phyloP scores from a whole-genome alignment of 2,113 vertebrate genomes.

The Actenoides lindsayi region DNA sequence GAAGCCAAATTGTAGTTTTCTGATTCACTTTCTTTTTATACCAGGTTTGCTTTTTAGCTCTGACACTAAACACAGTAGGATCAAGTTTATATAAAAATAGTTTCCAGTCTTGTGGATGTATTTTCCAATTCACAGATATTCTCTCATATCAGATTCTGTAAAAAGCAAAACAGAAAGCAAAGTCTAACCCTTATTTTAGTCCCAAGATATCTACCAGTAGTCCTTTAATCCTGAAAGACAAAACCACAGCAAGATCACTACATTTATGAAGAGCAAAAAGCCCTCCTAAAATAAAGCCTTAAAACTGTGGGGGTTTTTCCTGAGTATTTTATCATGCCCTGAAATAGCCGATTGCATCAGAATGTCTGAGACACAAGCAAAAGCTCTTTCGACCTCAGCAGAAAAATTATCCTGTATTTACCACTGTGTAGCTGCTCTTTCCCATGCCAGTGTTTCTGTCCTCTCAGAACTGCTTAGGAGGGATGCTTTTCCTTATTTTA shows the following conservation, averaged over 20 bases:
- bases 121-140: slow-evolving; percentile 4
- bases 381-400: not conserved
- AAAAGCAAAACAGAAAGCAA: slow-evolving; percentile 4
- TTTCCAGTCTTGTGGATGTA: not conserved
- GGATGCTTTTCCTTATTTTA: not conserved
- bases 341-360: not conserved
- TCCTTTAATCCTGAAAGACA: slow-evolving; percentile 21
- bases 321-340: not conserved
- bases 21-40: not conserved
- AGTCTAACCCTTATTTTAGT: not conserved
- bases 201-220: not conserved
- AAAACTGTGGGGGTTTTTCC: not conserved
- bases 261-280: not conserved
- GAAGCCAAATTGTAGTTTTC: not conserved
- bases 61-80: not conserved
- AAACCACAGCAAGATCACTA: not conserved
- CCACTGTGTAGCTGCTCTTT: not conserved
- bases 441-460: not conserved
- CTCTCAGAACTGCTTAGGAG: not conserved
- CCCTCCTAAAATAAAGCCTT: not conserved
- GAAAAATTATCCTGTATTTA: slow-evolving; percentile 4
- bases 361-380: not conserved
- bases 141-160: not conserved
- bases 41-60: not conserved
- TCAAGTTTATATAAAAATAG: not conserved